These are phyloP conservation scores for Lepus europaeus DNA, from an alignment of 2,113 vertebrate genomes.

Conservation along the genomic window DNA sequence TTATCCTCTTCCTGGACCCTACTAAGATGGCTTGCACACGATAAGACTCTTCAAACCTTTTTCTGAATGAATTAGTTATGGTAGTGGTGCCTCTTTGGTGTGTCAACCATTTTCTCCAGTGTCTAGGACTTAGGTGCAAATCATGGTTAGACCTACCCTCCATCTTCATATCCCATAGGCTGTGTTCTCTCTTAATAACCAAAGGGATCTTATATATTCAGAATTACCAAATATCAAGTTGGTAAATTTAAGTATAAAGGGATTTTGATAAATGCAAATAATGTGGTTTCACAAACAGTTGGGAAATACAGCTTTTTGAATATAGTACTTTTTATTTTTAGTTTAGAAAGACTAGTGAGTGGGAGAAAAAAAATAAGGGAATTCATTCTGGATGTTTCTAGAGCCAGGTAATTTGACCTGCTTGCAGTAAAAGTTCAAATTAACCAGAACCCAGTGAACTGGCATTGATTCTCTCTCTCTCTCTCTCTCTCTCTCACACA, in stretches of 20 bases:
- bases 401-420: slow-evolving; percentile 8
- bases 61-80: slow-evolving; percentile 34
- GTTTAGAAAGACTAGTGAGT: slow-evolving; percentile 16
- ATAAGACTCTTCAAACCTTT: neutral
- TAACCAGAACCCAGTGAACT: slow-evolving; percentile 37
- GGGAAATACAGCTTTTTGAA: slow-evolving; percentile 12
- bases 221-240: neutral
- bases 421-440: slow-evolving; percentile 54
- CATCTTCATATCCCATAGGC: neutral
- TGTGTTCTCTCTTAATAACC: neutral
- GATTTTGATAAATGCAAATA: slow-evolving; percentile 20
- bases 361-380: slow-evolving; percentile 2
- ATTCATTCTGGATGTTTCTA: slow-evolving; percentile 58
- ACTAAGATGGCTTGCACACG: neutral
- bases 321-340: neutral
- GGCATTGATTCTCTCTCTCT: slow-evolving; percentile 16
- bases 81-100: neutral
- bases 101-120: neutral
- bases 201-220: neutral
- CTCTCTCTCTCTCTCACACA: neutral
- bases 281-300: slow-evolving; percentile 24
- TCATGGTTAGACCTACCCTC: neutral
- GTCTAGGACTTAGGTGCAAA: neutral
- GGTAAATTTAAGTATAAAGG: slow-evolving; percentile 34
- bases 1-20: neutral